Percentiles rank a stretch among this genome's conserved stretches.
phyloP scores from a whole-genome alignment of 2,797 vertebrate genomes.

The Erethizon dorsatum region DNA sequence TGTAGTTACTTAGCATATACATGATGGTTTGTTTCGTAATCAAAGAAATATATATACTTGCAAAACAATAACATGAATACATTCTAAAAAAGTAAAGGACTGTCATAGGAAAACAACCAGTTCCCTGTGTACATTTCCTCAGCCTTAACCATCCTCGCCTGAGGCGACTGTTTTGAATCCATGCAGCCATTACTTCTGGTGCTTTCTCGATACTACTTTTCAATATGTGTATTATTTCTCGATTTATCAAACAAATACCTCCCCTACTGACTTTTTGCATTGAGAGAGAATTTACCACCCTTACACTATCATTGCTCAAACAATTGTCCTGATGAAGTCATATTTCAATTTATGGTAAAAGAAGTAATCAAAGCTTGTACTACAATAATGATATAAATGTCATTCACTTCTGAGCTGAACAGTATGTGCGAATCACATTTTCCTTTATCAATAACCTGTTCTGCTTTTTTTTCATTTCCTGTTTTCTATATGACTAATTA shows the following conservation, averaged over 20 bases:
- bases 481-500: not conserved
- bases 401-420: not conserved
- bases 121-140: not conserved
- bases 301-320: not conserved
- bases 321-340: not conserved
- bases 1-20: not conserved
- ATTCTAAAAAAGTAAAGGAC: conserved; percentile 23
- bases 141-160: not conserved
- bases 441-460: not conserved
- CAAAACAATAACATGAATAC: not conserved
- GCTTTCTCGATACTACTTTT: not conserved
- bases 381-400: not conserved
- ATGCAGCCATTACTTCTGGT: not conserved
- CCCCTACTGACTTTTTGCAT: not conserved
- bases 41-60: not conserved
- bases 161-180: not conserved
- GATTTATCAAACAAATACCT: not conserved
- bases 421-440: not conserved
- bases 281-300: not conserved
- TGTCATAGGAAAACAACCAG: not conserved
- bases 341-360: not conserved
- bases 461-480: conserved; percentile 49
- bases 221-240: not conserved
- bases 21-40: not conserved
- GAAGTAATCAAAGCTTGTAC: not conserved